Percentiles rank a stretch among this genome's conserved stretches.
These are phyloP conservation scores for Xiphydria camelus DNA, from an alignment of 2,888 invertebrate genomes.

Conservation along the genomic window DNA sequence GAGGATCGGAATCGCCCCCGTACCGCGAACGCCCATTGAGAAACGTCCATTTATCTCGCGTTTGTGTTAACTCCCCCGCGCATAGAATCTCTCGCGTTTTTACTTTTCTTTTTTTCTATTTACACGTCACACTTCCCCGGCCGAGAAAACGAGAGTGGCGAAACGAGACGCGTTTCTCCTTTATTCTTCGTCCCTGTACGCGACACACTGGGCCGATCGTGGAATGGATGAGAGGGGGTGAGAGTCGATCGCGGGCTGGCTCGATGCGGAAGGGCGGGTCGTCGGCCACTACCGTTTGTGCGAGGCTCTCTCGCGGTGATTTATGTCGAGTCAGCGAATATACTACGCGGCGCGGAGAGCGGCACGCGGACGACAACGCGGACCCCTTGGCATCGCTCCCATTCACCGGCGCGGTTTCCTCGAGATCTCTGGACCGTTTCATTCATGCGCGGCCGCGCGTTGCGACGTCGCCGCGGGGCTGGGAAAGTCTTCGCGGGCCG, in stretches of 20 bases:
- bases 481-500: conserved; percentile 14
- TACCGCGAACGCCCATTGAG: too few species aligned
- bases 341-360: conserved; percentile 15
- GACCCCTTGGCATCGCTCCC: conserved; percentile 21
- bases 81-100: too few species aligned
- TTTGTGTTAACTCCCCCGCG: too few species aligned
- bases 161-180: conserved; percentile 36
- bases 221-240: conserved; percentile 7
- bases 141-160: not conserved
- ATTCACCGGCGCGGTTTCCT: conserved; percentile 27
- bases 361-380: too few species aligned
- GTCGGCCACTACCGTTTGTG: conserved; percentile 45
- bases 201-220: conserved; percentile 5
- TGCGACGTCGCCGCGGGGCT: conserved; percentile 15
- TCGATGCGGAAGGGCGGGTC: conserved; percentile 46
- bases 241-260: conserved; percentile 19
- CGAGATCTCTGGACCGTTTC: conserved; percentile 29
- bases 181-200: conserved; percentile 8
- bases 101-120: too few species aligned
- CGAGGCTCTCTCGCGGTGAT: conserved; percentile 45
- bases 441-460: conserved; percentile 28
- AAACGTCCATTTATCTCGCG: conserved; percentile 37
- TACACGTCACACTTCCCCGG: conserved; percentile 20
- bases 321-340: conserved; percentile 43
- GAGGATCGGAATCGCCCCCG: not conserved